A percentile compares a stretch with the other conserved stretches of the same genome.
These are phyloP conservation scores for Colistium nudipinnis DNA, from an alignment of 2,113 vertebrate species.

Conservation along the genomic window DNA sequence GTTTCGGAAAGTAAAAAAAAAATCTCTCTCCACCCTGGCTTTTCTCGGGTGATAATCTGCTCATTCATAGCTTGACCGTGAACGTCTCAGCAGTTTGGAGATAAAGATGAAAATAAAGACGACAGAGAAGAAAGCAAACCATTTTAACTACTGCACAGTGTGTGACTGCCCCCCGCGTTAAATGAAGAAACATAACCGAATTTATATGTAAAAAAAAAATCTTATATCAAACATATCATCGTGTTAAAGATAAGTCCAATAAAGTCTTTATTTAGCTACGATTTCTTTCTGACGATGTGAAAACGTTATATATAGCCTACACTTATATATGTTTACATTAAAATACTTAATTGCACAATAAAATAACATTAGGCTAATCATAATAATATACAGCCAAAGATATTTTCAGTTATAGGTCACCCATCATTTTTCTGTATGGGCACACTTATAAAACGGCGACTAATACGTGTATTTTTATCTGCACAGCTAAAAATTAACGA, in stretches of 20 bases:
- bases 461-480: neutral
- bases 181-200: too few species aligned
- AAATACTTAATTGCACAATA: neutral
- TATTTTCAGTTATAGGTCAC: neutral
- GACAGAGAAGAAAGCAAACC: conserved; percentile 34
- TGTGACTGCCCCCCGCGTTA: conserved; percentile 9
- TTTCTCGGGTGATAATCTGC: conserved; percentile 35
- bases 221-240: conserved; percentile 22
- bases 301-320: neutral
- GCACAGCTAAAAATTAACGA: neutral
- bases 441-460: neutral
- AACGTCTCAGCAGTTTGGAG: conserved; percentile 34
- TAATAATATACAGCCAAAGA: neutral
- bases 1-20: conserved; percentile 8
- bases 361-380: neutral
- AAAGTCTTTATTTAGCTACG: conserved; percentile 9
- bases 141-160: conserved; percentile 22
- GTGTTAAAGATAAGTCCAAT: neutral
- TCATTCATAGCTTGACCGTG: conserved; percentile 44
- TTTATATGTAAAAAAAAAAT: conserved; percentile 32
- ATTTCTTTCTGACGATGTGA: neutral
- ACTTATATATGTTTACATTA: conserved; percentile 2
- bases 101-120: conserved; percentile 8
- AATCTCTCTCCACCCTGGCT: neutral
- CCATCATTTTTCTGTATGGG: neutral